Percentiles rank a stretch among this genome's conserved stretches.
These are phyloP conservation scores for Urophycis tenuis DNA, from an alignment of 2,797 vertebrate species.

Conservation along the genomic window DNA sequence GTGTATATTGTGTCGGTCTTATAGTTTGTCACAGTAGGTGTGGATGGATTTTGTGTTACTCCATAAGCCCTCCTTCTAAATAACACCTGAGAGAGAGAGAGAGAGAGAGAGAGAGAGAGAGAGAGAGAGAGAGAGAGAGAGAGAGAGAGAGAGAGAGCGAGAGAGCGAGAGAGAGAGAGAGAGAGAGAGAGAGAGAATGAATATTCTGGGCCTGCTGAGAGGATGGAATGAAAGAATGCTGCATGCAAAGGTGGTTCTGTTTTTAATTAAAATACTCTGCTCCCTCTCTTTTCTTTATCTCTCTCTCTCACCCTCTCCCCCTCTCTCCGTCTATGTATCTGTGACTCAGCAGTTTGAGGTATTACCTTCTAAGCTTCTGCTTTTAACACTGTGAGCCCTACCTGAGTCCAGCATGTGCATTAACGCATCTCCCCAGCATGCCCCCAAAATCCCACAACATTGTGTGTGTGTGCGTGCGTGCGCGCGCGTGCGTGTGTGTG, in stretches of 20 bases:
- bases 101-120: too few relatives aligned
- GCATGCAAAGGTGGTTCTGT: slow-evolving; percentile 43
- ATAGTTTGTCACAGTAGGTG: neutral
- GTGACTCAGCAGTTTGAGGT: slow-evolving; percentile 66
- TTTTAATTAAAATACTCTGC: slow-evolving; percentile 60
- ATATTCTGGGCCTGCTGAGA: slow-evolving; percentile 26
- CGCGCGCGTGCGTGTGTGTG: slow-evolving; percentile 10
- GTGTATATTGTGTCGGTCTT: neutral
- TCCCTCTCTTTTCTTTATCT: slow-evolving; percentile 2
- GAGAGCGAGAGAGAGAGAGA: too few relatives aligned
- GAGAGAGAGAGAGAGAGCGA: too few relatives aligned
- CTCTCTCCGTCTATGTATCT: slow-evolving; percentile 21
- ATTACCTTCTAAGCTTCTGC: slow-evolving; percentile 60
- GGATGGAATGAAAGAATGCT: slow-evolving; percentile 52
- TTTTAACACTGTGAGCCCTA: slow-evolving; percentile 48
- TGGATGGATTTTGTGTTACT: neutral
- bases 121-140: too few relatives aligned
- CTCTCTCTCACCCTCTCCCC: slow-evolving; percentile 18
- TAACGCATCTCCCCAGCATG: slow-evolving; percentile 44
- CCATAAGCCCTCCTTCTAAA: neutral
- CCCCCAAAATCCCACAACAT: slow-evolving; percentile 8
- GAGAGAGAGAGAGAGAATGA: neutral
- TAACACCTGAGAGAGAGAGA: neutral
- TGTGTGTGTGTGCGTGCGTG: slow-evolving; percentile 7
- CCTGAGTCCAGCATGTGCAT: slow-evolving; percentile 55